phyloP scores from a whole-genome alignment of 2,797 vertebrate genomes.

The Tragopan temminckii region DNA sequence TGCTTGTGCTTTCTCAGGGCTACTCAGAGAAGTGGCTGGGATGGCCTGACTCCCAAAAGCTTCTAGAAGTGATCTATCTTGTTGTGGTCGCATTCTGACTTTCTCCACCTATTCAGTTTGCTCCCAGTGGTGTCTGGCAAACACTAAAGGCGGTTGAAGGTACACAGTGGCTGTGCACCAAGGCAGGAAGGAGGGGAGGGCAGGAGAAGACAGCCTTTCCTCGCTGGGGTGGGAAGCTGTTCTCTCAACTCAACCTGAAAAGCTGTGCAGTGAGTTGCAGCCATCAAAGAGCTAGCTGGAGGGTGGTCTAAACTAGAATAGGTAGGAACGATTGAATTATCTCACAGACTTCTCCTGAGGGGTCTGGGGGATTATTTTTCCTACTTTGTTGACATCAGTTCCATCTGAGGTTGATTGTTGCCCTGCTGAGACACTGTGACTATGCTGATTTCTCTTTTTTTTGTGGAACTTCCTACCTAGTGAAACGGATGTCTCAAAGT shows the following conservation, averaged over 20 bases:
- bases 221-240: not conserved
- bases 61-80: not conserved
- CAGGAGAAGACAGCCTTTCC: not conserved
- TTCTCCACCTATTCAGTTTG: not conserved
- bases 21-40: not conserved
- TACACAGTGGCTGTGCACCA: not conserved
- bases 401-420: not conserved
- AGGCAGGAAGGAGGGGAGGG: too few species aligned
- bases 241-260: not conserved
- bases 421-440: not conserved
- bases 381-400: rapidly evolving
- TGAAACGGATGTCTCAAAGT: not conserved
- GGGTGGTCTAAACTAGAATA: not conserved
- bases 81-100: not conserved
- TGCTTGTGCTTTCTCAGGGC: not conserved
- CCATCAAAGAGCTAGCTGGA: not conserved
- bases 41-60: not conserved
- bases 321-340: not conserved
- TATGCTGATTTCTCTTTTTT: not conserved
- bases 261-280: not conserved
- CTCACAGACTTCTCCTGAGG: not conserved
- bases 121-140: not conserved
- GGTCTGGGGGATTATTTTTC: not conserved
- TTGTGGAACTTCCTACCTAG: not conserved
- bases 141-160: not conserved